These are phyloP conservation scores for Himalopsyche tibetana DNA, from an alignment of 2,888 invertebrate genomes.

Conservation along the genomic window DNA sequence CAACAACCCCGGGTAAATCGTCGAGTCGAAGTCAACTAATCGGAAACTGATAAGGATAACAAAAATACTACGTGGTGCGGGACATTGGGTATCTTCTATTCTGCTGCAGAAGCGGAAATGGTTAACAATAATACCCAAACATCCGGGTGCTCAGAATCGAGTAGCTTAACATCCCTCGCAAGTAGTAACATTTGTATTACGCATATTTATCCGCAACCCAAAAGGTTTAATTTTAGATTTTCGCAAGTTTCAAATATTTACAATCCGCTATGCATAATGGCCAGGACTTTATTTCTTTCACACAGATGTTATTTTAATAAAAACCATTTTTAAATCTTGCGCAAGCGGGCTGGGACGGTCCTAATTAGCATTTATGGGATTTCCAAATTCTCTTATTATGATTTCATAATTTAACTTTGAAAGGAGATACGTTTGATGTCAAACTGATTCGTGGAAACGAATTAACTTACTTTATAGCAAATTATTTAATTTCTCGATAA, in stretches of 20 bases:
- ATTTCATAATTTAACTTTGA: constrained; percentile 1
- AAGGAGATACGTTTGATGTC: constrained; percentile 19
- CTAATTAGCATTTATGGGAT: constrained; percentile 22
- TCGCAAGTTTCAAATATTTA: neutral
- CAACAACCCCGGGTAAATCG: no score
- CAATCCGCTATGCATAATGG: neutral
- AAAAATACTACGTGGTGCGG: no score
- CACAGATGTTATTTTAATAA: constrained; percentile 28
- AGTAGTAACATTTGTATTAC: neutral
- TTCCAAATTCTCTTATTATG: neutral
- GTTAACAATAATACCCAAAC: no score
- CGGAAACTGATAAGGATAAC: no score
- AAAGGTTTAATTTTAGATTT: constrained; percentile 21
- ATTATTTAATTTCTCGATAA: neutral
- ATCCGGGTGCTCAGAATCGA: neutral
- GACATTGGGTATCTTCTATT: no score
- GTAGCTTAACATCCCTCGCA: neutral
- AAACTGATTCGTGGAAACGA: neutral
- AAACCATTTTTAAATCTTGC: neutral
- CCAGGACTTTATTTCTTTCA: neutral
- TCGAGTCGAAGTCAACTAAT: no score
- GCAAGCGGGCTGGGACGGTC: neutral
- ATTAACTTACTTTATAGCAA: neutral
- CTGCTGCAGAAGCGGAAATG: no score
- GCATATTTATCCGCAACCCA: neutral